Conservation (phyloP, 2,113 vertebrate species). For the Melanostigma gelatinosum region DNA sequence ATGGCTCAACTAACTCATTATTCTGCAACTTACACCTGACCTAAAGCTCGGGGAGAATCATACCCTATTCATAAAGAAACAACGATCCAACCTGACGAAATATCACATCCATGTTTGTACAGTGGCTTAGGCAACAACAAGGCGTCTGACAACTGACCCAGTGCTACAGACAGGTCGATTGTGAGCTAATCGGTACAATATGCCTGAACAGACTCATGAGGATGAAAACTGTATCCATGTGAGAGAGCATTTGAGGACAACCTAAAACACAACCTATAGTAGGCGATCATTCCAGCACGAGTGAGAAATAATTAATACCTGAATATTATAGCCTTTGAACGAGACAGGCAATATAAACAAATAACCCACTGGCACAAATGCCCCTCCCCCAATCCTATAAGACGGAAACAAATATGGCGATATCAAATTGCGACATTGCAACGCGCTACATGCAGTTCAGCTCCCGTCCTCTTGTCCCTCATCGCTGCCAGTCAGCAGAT, state of each 20-base stretch:
- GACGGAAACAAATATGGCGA: slow-evolving; percentile 64
- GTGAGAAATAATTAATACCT: slow-evolving; percentile 44
- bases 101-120: slow-evolving; percentile 42
- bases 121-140: slow-evolving; percentile 34
- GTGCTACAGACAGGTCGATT: slow-evolving; percentile 40
- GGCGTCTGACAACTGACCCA: slow-evolving; percentile 43
- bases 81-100: slow-evolving; percentile 37
- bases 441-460: slow-evolving; percentile 48
- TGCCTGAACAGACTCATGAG: slow-evolving; percentile 35
- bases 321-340: slow-evolving; percentile 46
- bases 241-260: slow-evolving; percentile 68
- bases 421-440: slow-evolving; percentile 58
- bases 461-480: slow-evolving; percentile 61
- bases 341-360: slow-evolving; percentile 54
- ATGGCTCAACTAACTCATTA: slow-evolving; percentile 10
- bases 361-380: slow-evolving; percentile 37
- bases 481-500: slow-evolving; percentile 59
- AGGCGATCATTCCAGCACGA: slow-evolving; percentile 28
- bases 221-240: slow-evolving; percentile 34
- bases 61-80: slow-evolving; percentile 22
- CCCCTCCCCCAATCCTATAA: slow-evolving; percentile 45
- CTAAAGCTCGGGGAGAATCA: slow-evolving; percentile 18
- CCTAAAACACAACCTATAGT: slow-evolving; percentile 38
- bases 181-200: slow-evolving; percentile 47
- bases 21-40: slow-evolving; percentile 37